Conservation (phyloP, 2,888 invertebrate species). For the Copidosoma aretas region DNA sequence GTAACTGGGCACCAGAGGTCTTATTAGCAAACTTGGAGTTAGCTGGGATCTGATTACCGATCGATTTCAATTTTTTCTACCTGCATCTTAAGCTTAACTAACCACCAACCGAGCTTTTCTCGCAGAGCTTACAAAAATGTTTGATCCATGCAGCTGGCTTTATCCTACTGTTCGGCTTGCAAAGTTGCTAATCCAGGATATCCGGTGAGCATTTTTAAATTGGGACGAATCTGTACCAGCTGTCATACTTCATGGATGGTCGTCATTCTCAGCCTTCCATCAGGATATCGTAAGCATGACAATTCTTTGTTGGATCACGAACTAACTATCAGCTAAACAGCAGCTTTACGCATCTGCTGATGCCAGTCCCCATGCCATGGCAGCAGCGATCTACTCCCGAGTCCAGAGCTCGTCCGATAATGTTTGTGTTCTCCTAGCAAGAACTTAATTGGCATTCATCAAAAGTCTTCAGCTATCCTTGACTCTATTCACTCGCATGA, state of each 20-base stretch:
- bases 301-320: conserved; percentile 7
- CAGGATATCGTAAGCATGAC: background rate
- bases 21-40: conserved; percentile 3
- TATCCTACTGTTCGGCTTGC: background rate
- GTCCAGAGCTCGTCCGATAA: background rate
- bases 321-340: background rate
- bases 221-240: conserved; percentile 13
- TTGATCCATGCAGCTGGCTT: conserved; percentile 19
- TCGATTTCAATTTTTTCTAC: background rate
- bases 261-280: background rate
- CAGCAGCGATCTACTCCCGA: background rate
- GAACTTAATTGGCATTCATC: conserved; percentile 11
- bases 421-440: background rate
- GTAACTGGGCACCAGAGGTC: background rate
- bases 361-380: conserved; percentile 9
- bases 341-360: conserved; percentile 16
- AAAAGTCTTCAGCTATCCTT: background rate
- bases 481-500: background rate
- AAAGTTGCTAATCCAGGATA: conserved; percentile 14
- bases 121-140: background rate
- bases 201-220: conserved; percentile 1
- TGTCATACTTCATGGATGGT: background rate
- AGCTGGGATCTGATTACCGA: conserved; percentile 1
- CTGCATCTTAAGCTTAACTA: background rate
- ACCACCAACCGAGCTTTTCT: conserved; percentile 1